Evolutionary conservation across 2,113 vertebrate genomes (phyloP).

Genomic region (western clawed frog (Xenopus tropicalis)): UCB_Xtro_10.0 CM004443.2:174811501-174812000

Average conservation of each 20-base stretch:
- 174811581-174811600: conserved; percentile 19
- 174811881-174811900: conserved; percentile 51
- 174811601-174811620: conserved; percentile 29
- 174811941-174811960: conserved; percentile 64
- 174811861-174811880: conserved; percentile 14
- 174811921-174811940: conserved; percentile 57
- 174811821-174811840: background rate
- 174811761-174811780: background rate
- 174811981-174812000: conserved; percentile 56
- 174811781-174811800: background rate
- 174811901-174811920: conserved; percentile 51
- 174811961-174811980: conserved; percentile 54
- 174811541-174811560: conserved; percentile 41
- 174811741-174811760: background rate
- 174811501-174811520: conserved; percentile 38
- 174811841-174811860: conserved; percentile 22
- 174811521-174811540: conserved; percentile 38
- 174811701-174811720: conserved; percentile 8
- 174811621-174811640: conserved; percentile 26
- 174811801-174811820: background rate
- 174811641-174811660: conserved; percentile 23
- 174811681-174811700: conserved; percentile 22
- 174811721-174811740: background rate
- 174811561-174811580: conserved; percentile 33
- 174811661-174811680: background rate